These are phyloP conservation scores for Triplophysa dalaica DNA, from an alignment of 2,113 vertebrate species.

Conservation along the genomic window DNA sequence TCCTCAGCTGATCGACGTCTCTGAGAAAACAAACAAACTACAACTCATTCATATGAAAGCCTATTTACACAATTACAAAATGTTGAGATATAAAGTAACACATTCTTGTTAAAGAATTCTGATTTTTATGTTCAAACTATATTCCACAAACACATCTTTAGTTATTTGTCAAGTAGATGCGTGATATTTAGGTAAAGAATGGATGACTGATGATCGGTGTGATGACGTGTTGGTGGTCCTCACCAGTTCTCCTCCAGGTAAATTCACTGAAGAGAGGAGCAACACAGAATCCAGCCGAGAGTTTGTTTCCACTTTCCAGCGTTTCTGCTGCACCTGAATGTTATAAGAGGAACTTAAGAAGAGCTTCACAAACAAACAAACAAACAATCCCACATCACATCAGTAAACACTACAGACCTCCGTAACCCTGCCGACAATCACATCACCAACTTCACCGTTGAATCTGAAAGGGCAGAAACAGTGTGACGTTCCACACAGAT, in stretches of 20 bases:
- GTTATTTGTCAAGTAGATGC: too few relatives aligned
- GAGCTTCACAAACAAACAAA: background rate
- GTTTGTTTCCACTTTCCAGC: conserved; percentile 98
- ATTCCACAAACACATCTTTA: too few relatives aligned
- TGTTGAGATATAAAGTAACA: too few relatives aligned
- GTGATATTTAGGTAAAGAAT: too few relatives aligned
- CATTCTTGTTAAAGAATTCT: too few relatives aligned
- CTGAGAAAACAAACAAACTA: conserved; percentile 66
- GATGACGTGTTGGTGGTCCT: conserved; percentile 53
- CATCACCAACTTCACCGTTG: conserved; percentile 93
- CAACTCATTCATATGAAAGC: background rate
- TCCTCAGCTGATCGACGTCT: conserved; percentile 93
- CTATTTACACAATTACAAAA: background rate
- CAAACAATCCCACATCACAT: too few relatives aligned
- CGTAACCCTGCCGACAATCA: conserved; percentile 92
- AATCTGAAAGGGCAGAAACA: conserved; percentile 73
- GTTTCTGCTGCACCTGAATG: conserved; percentile 90
- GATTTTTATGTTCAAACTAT: too few relatives aligned
- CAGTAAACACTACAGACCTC: conserved; percentile 77
- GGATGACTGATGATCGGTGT: background rate
- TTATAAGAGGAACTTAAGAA: background rate
- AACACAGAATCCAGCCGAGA: conserved; percentile 91
- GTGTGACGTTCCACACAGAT: too few relatives aligned
- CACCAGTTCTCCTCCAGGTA: conserved; percentile 95
- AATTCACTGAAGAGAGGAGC: conserved; percentile 90